Evolutionary conservation across 1,140 invertebrate genomes (phyloP), one percentile per base, ranked within the genome.

Genomic region (Drosophila quadrilineata): DNA sequence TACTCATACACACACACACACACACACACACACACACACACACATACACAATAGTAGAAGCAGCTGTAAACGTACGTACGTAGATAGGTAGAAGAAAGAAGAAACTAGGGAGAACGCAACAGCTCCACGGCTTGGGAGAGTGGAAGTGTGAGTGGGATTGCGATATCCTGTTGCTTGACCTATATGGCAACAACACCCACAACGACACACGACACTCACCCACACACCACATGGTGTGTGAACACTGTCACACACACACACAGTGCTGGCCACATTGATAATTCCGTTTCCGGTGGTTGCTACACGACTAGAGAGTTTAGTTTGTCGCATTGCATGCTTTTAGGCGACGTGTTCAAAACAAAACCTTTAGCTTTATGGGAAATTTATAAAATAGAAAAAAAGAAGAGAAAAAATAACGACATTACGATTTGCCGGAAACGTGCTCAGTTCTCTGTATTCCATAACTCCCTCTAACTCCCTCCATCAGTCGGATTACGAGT

Each of bases 111-210:
- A 31, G 5, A 8, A 21, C 6, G 31, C 24, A 8, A n/a, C 12
- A 38, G 40, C 14, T 31, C 8, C 12, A 24, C 10, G n/a, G 46
- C 1, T 8, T 8, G 4, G 10, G n/a, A 19, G 3, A 16, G 10
- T 16, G 36, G 16, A 22, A 14, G 50, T 26, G 22, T 33, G 52
- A 29, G 26, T 36, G 46, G 29, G 36, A 35, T 40, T 33, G 36
- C 12, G 26, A 65, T 62, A 76, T 82, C 72, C 77, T 84, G 77
- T 84, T 82, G 76, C 76, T 71, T 63, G 41, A 67, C 48, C 67
- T 26, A 74, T 14, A 38, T 62, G 65, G 9, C 26, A 43, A 19
- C 46, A 50, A 16, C 40, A 54, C 29, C 21, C 6, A 24, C 19
- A 21, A 19, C n/a, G 28, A 46, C 4, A 43, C 40, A 45, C n/a